Conservation (phyloP, 2,888 invertebrate genomes). For the Hirtodrosophila histrioides region DNA sequence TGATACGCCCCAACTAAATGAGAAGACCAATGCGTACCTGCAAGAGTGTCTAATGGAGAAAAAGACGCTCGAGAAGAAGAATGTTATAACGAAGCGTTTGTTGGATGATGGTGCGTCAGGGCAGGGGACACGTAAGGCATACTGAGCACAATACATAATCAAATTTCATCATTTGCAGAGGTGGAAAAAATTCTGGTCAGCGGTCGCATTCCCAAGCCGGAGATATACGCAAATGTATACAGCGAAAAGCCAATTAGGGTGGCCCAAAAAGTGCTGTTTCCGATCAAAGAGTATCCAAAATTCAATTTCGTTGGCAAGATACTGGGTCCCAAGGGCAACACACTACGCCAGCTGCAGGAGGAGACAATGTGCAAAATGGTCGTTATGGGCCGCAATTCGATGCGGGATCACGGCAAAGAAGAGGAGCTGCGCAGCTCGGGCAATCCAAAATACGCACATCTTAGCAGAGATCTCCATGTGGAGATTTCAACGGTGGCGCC, state of each 20-base stretch:
- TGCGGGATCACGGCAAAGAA: slow-evolving; percentile 97
- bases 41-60: slow-evolving; percentile 90
- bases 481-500: slow-evolving; percentile 96
- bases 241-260: slow-evolving; percentile 83
- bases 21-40: slow-evolving; percentile 91
- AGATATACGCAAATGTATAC: slow-evolving; percentile 83
- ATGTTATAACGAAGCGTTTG: slow-evolving; percentile 88
- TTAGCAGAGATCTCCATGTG: slow-evolving; percentile 95
- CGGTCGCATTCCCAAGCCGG: slow-evolving; percentile 86
- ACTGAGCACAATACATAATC: background rate
- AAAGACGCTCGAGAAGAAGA: slow-evolving; percentile 88
- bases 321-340: slow-evolving; percentile 96
- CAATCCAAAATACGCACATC: slow-evolving; percentile 95
- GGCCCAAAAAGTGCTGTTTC: slow-evolving; percentile 83
- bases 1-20: slow-evolving; percentile 85
- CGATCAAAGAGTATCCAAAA: slow-evolving; percentile 83
- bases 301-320: slow-evolving; percentile 98
- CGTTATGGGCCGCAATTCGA: slow-evolving; percentile 95
- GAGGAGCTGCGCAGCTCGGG: slow-evolving; percentile 94
- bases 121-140: slow-evolving; percentile 13
- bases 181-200: slow-evolving; percentile 92
- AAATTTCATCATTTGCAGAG: slow-evolving; percentile 58
- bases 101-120: slow-evolving; percentile 88
- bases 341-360: slow-evolving; percentile 95
- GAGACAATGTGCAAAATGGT: slow-evolving; percentile 98